Conservation (phyloP, 2,888 invertebrate species). For the Lasioglossum leucozonium region DNA sequence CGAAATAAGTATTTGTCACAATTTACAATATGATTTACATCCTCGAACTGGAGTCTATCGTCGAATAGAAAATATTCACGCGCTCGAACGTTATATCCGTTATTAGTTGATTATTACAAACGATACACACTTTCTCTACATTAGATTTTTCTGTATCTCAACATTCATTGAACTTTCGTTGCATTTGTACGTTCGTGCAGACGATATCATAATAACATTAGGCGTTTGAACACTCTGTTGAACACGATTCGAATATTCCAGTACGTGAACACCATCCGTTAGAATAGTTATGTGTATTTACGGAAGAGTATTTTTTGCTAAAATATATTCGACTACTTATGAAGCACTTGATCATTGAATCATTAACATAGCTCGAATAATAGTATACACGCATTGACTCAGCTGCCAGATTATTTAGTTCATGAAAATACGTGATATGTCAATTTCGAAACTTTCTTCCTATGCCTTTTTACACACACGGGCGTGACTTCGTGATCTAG, state of each 20-base stretch:
- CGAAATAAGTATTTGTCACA: background rate
- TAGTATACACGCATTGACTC: slow-evolving; percentile 25
- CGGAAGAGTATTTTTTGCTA: background rate
- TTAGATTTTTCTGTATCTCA: background rate
- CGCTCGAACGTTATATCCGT: background rate
- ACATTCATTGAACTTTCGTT: background rate
- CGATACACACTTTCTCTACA: background rate
- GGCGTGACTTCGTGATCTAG: slow-evolving; percentile 50
- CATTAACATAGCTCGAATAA: background rate
- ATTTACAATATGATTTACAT: background rate
- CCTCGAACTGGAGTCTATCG: background rate
- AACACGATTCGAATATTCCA: background rate
- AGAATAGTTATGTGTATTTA: background rate
- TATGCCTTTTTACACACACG: slow-evolving; percentile 46
- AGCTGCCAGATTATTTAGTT: slow-evolving; percentile 36
- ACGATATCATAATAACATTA: background rate
- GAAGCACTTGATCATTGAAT: background rate
- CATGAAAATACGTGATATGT: slow-evolving; percentile 67
- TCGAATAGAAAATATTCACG: background rate
- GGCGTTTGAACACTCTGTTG: background rate
- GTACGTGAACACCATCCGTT: background rate
- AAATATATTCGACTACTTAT: background rate
- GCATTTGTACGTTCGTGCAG: background rate
- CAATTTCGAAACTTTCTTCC: slow-evolving; percentile 62
- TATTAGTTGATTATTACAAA: background rate